Evolutionary conservation across 2,888 invertebrate genomes (phyloP).

Genomic region (Trissonchulus sp.): DNA sequence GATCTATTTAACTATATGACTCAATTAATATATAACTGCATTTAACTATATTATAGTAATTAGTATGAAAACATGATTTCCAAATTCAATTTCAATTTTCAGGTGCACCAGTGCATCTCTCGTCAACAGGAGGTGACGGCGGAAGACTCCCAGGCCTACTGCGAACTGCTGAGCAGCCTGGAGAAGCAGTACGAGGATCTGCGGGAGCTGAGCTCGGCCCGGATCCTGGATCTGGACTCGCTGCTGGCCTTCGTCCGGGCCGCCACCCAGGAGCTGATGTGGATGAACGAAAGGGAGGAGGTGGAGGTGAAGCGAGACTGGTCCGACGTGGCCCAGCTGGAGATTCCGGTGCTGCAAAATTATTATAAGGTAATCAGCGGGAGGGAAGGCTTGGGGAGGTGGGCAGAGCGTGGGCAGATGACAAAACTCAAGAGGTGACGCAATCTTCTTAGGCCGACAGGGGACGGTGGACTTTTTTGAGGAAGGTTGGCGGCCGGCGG

Average conservation of each 20-base stretch:
- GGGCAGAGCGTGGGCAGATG: too few relatives aligned
- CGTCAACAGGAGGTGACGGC: conserved; percentile 67
- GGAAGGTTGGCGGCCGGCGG: too few relatives aligned
- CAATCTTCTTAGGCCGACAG: too few relatives aligned
- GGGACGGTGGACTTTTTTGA: too few relatives aligned
- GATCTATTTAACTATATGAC: too few relatives aligned
- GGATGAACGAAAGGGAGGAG: conserved; percentile 91
- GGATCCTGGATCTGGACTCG: conserved; percentile 80
- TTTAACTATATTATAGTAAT: too few relatives aligned
- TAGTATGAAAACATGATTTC: too few relatives aligned
- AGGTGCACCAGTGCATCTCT: conserved; percentile 71
- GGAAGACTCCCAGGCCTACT: conserved; percentile 79
- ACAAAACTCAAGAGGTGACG: too few relatives aligned
- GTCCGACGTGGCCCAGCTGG: conserved; percentile 60
- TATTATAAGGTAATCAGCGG: conserved; percentile 27
- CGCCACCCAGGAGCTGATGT: conserved; percentile 71
- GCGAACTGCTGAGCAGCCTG: conserved; percentile 76
- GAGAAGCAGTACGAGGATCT: conserved; percentile 87
- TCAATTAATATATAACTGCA: too few relatives aligned
- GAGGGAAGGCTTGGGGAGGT: too few relatives aligned
- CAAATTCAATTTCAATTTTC: too few relatives aligned
- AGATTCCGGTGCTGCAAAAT: conserved; percentile 28
- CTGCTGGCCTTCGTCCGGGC: conserved; percentile 59
- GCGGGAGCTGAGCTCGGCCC: conserved; percentile 66
- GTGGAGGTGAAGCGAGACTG: conserved; percentile 88